phyloP scores from a whole-genome alignment of 2,888 invertebrate genomes.

The Drosophila yooni region DNA sequence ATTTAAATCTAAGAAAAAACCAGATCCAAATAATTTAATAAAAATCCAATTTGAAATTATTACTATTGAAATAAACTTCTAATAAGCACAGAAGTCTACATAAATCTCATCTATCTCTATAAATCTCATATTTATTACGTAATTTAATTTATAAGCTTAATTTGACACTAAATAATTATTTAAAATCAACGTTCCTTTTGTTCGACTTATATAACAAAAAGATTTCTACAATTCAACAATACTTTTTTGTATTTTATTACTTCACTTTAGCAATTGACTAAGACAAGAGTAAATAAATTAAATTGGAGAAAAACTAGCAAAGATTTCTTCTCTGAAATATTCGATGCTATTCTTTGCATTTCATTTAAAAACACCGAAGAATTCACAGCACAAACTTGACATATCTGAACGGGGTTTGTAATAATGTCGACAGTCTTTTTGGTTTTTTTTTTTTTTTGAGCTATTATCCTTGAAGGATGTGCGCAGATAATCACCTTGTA shows the following conservation, averaged over 20 bases:
- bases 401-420: neutral
- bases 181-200: neutral
- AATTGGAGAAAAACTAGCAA: neutral
- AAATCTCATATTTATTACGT: neutral
- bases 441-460: neutral
- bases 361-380: neutral
- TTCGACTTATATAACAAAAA: neutral
- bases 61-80: neutral
- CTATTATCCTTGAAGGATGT: conserved; percentile 45
- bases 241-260: neutral
- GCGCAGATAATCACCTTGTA: conserved; percentile 50
- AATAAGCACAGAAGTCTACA: neutral
- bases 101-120: neutral
- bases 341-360: neutral
- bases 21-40: neutral
- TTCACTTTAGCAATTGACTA: neutral
- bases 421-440: conserved; percentile 21
- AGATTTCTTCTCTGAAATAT: neutral
- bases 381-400: conserved; percentile 35
- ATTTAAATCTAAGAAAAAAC: neutral
- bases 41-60: neutral
- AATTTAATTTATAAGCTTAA: neutral
- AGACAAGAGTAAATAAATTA: neutral
- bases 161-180: neutral
- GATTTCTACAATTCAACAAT: neutral